A percentile compares a stretch with the other conserved stretches of the same genome.
phyloP scores from a whole-genome alignment of 2,113 vertebrate genomes.

The Eulemur macaco region DNA sequence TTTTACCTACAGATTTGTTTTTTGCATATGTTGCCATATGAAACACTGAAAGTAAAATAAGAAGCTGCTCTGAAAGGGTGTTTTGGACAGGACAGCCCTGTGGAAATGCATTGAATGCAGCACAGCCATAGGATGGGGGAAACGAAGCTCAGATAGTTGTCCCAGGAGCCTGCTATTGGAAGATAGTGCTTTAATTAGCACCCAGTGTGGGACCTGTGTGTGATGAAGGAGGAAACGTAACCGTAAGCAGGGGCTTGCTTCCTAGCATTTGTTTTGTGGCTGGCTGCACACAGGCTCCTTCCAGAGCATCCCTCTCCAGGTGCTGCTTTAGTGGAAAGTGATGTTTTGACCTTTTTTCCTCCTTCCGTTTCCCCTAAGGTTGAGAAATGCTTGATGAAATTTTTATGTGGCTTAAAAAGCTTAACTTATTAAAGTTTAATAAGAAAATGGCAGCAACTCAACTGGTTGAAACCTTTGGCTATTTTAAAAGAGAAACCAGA shows the following conservation, averaged over 20 bases:
- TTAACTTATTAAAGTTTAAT: conserved; percentile 89
- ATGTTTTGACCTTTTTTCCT: conserved; percentile 83
- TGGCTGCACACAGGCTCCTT: conserved; percentile 62
- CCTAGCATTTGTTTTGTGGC: conserved; percentile 36
- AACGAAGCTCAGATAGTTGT: background rate
- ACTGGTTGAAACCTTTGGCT: conserved; percentile 79
- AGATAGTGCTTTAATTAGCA: conserved; percentile 50
- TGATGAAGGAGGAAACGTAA: conserved; percentile 55
- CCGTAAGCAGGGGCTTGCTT: conserved; percentile 20
- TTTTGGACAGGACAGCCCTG: background rate
- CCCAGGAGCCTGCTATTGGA: background rate
- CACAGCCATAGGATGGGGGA: background rate
- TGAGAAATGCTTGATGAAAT: conserved; percentile 86
- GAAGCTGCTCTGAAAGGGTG: background rate
- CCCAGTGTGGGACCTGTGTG: conserved; percentile 51
- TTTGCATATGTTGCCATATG: background rate
- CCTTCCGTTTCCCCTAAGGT: conserved; percentile 85
- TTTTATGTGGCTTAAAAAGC: conserved; percentile 89
- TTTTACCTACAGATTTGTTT: background rate
- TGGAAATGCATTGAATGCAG: background rate
- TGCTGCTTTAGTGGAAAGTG: conserved; percentile 55
- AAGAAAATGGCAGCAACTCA: conserved; percentile 78
- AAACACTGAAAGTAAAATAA: background rate
- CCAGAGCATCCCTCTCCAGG: conserved; percentile 70
- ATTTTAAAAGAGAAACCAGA: conserved; percentile 73